A percentile compares a stretch with the other conserved stretches of the same genome.
Evolutionary conservation across 2,113 vertebrate genomes (phyloP).

Genomic region (Neopipo cinnamomea): DNA sequence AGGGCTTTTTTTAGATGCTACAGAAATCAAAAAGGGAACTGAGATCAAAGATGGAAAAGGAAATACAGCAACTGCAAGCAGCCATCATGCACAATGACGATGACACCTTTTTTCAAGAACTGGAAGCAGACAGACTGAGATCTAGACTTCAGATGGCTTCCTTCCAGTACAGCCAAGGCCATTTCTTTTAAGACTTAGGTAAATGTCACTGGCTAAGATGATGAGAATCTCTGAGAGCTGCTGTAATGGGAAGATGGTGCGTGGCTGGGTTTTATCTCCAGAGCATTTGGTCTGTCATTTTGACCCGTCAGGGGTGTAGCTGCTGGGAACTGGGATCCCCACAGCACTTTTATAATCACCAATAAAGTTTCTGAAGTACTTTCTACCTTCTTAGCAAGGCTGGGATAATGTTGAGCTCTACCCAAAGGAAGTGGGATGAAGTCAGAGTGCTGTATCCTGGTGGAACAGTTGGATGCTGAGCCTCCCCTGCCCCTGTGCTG

Average conservation of each 20-base stretch:
- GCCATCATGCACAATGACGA: slow-evolving; percentile 85
- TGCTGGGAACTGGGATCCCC: not conserved
- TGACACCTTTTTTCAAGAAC: slow-evolving; percentile 83
- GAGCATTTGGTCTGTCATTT: not conserved
- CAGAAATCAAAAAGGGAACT: slow-evolving; percentile 87
- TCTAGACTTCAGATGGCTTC: slow-evolving; percentile 84
- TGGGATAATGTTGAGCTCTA: not conserved
- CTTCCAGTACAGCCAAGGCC: slow-evolving; percentile 84
- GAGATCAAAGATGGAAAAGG: slow-evolving; percentile 88
- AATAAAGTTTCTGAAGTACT: slow-evolving; percentile 24
- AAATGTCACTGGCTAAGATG: not conserved
- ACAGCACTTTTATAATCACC: not conserved
- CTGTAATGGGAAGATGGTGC: not conserved
- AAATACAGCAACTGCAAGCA: slow-evolving; percentile 87
- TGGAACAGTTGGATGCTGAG: not conserved
- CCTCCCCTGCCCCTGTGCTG: not conserved
- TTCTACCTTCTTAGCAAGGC: not conserved
- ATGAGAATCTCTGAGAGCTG: not conserved
- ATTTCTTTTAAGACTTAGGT: slow-evolving; percentile 38
- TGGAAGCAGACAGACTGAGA: slow-evolving; percentile 86
- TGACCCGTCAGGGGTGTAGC: not conserved
- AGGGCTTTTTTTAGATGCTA: slow-evolving; percentile 78
- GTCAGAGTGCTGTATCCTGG: not conserved
- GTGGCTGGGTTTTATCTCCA: not conserved
- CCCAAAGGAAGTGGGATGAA: not conserved